Conservation (phyloP, 2,113 vertebrate species). For the Gracilinanus agilis region DNA sequence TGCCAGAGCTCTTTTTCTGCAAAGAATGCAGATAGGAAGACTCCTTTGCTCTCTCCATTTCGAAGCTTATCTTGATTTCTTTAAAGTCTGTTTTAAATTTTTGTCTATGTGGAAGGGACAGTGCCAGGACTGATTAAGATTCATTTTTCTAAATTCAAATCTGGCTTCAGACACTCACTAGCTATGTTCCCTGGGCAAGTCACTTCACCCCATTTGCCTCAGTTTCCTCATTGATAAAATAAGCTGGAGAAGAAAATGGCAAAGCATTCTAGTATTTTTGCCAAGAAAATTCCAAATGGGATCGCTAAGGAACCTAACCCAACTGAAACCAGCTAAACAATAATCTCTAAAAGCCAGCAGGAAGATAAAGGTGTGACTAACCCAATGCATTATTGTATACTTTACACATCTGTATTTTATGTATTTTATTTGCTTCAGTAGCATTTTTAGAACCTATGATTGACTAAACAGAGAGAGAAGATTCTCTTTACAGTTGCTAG, state of each 20-base stretch:
- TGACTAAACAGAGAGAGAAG: not conserved
- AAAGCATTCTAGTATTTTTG: not conserved
- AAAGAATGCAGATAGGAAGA: not conserved
- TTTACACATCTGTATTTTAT: not conserved
- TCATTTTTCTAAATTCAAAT: not conserved
- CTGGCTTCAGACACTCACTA: not conserved
- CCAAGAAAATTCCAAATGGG: not conserved
- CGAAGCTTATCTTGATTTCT: not conserved
- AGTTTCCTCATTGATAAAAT: not conserved
- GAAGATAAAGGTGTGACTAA: not conserved
- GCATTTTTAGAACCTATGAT: not conserved
- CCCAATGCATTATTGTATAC: not conserved
- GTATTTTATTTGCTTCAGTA: not conserved
- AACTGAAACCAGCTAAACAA: not conserved
- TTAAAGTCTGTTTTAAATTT: not conserved
- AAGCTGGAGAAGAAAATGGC: not conserved
- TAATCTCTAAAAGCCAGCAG: not conserved
- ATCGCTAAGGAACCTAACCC: not conserved
- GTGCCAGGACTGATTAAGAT: not conserved
- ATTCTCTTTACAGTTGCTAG: not conserved
- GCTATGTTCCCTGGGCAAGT: not conserved
- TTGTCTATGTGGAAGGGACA: not conserved
- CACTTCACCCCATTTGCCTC: not conserved
- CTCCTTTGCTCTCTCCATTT: not conserved
- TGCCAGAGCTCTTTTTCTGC: not conserved